Evolutionary conservation across 2,797 vertebrate species (phyloP).

Genomic region (Hemibagrus guttatus): DNA sequence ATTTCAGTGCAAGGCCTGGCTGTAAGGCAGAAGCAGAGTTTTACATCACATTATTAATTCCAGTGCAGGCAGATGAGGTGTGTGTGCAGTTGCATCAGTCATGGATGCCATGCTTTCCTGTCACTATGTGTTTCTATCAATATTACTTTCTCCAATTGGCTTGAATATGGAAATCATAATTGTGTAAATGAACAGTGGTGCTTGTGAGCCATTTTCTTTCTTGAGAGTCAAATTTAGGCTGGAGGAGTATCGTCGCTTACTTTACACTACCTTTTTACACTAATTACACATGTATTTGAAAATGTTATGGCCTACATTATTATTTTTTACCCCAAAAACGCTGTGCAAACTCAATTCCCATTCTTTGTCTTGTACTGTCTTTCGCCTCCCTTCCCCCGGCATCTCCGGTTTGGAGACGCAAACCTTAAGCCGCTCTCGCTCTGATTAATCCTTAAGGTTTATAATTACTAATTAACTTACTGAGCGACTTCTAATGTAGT

Average conservation of each 20-base stretch:
- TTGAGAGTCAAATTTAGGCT: neutral
- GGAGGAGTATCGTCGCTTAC: neutral
- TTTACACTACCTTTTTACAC: no score
- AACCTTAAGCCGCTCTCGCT: constrained; percentile 91
- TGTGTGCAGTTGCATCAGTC: constrained; percentile 46
- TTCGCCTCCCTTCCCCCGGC: constrained; percentile 68
- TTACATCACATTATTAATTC: constrained; percentile 50
- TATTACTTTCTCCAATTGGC: constrained; percentile 4
- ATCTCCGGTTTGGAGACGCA: constrained; percentile 81
- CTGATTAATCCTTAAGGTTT: constrained; percentile 98
- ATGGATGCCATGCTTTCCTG: neutral
- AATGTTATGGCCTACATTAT: neutral
- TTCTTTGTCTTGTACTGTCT: constrained; percentile 84
- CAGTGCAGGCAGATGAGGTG: constrained; percentile 28
- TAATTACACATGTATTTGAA: neutral
- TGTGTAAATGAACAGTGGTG: neutral
- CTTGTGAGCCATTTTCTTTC: neutral
- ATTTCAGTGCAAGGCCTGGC: neutral
- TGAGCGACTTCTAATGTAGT: constrained; percentile 91
- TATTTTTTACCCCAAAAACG: neutral
- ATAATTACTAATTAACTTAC: constrained; percentile 99
- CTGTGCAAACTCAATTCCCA: neutral
- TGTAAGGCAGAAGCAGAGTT: constrained; percentile 38
- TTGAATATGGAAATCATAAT: neutral
- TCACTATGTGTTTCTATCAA: constrained; percentile 30